phyloP scores from a whole-genome alignment of 2,888 invertebrate species.

The Plagiodera versicolora region DNA sequence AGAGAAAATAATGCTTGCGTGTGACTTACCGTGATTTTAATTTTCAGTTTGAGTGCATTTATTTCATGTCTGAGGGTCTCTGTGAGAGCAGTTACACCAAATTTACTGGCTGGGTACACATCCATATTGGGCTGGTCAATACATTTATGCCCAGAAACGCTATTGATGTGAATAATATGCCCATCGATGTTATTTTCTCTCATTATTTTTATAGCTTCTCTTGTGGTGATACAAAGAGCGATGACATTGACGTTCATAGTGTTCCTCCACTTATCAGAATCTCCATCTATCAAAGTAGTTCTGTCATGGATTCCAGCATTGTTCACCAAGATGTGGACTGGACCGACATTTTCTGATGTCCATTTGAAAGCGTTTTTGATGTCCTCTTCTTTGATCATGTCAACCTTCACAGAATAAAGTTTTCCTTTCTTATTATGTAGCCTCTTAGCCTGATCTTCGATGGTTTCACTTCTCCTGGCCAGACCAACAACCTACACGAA shows the following conservation, averaged over 20 bases:
- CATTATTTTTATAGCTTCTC: conserved; percentile 19
- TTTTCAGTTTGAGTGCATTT: conserved; percentile 23
- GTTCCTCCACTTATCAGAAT: conserved; percentile 33
- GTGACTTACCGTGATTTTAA: conserved; percentile 25
- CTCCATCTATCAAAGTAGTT: conserved; percentile 38
- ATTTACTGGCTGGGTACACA: conserved; percentile 37
- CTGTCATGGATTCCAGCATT: conserved; percentile 46
- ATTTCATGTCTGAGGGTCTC: conserved; percentile 35
- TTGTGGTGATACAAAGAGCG: conserved; percentile 20
- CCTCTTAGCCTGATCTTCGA: conserved; percentile 31
- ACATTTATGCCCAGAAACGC: conserved; percentile 11
- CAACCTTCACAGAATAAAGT: conserved; percentile 47
- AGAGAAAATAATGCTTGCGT: neutral
- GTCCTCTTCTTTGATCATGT: conserved; percentile 47
- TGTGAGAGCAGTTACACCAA: conserved; percentile 35
- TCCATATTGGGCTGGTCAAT: neutral
- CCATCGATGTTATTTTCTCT: conserved; percentile 12
- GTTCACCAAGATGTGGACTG: conserved; percentile 50
- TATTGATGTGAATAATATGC: conserved; percentile 19
- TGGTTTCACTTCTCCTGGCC: conserved; percentile 35
- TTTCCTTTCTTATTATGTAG: conserved; percentile 39
- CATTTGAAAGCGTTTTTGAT: conserved; percentile 46
- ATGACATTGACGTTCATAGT: conserved; percentile 35
- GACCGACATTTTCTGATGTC: conserved; percentile 46
- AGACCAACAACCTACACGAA: conserved; percentile 34